Evolutionary conservation across 2,797 vertebrate species (phyloP).

Genomic region (Sebastes kiyomatsui): DNA sequence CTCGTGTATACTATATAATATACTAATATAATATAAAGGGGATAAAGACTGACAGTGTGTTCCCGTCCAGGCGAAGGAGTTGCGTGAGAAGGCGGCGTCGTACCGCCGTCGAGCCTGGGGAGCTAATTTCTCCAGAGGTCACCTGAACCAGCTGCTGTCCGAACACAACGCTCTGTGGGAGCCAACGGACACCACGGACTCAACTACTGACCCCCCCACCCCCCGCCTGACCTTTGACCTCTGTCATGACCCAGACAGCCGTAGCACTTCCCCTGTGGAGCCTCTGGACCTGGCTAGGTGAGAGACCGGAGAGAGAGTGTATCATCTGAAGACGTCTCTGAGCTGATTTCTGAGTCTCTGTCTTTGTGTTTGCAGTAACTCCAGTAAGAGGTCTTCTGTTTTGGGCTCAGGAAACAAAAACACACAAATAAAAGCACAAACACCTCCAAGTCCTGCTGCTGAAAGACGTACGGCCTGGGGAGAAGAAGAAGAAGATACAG

Average conservation of each 20-base stretch:
- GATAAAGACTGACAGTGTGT: background rate
- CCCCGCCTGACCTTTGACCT: background rate
- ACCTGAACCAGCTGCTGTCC: constrained; percentile 71
- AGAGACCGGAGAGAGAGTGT: background rate
- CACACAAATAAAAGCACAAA: background rate
- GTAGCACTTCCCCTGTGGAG: constrained; percentile 30
- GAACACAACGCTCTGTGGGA: constrained; percentile 70
- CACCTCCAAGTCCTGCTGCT: background rate
- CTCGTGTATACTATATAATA: too few relatives aligned
- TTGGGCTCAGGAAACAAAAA: background rate
- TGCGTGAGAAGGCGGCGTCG: constrained; percentile 49
- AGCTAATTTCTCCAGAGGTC: constrained; percentile 63
- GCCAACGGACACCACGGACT: constrained; percentile 25
- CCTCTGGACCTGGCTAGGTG: constrained; percentile 66
- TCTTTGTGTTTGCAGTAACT: constrained; percentile 16
- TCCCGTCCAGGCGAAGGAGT: constrained; percentile 40
- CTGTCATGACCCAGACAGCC: background rate
- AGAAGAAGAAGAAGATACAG: constrained; percentile 2
- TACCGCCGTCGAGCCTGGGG: constrained; percentile 65
- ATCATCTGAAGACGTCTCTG: background rate
- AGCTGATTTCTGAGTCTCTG: background rate
- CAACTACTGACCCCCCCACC: background rate
- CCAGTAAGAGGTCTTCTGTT: constrained; percentile 30
- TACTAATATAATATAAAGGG: background rate
- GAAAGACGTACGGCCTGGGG: background rate